Percentiles rank a stretch among this genome's conserved stretches.
phyloP scores from a whole-genome alignment of 2,113 vertebrate species.

The Paracanthobrama guichenoti region DNA sequence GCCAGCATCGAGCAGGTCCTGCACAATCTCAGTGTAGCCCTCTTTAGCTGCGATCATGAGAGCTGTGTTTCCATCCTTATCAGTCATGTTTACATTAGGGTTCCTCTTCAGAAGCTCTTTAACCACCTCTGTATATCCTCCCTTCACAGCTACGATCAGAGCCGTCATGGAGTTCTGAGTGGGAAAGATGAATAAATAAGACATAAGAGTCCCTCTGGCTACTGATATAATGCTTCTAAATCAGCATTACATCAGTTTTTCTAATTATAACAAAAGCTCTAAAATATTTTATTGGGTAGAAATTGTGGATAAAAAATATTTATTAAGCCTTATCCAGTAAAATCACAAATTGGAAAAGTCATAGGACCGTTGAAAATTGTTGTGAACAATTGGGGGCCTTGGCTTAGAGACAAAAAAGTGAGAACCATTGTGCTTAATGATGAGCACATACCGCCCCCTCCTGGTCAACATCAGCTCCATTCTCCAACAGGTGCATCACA shows the following conservation, averaged over 20 bases:
- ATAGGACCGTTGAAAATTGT: neutral
- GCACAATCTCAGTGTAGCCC: conserved; percentile 93
- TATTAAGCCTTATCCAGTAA: neutral
- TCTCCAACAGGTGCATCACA: conserved; percentile 90
- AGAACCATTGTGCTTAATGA: neutral
- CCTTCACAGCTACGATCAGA: conserved; percentile 92
- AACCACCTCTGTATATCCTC: conserved; percentile 91
- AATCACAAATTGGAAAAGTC: neutral
- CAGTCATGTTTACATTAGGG: conserved; percentile 95
- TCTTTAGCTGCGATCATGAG: conserved; percentile 97
- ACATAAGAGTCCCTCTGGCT: neutral
- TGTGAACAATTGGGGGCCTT: neutral
- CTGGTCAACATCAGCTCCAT: conserved; percentile 95
- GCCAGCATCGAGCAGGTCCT: conserved; percentile 94
- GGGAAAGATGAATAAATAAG: conserved; percentile 3
- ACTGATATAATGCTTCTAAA: neutral
- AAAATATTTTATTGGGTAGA: neutral
- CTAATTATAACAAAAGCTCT: neutral
- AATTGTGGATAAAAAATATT: neutral
- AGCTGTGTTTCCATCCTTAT: conserved; percentile 97
- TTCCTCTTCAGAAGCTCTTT: conserved; percentile 96
- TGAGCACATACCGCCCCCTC: conserved; percentile 88
- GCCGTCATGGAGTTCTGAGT: conserved; percentile 96
- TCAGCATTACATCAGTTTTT: neutral
- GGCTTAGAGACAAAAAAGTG: neutral